Evolutionary conservation across 2,113 vertebrate species (phyloP), one percentile per base, ranked within the genome.

Genomic region (Acrocephalus arundinaceus): DNA sequence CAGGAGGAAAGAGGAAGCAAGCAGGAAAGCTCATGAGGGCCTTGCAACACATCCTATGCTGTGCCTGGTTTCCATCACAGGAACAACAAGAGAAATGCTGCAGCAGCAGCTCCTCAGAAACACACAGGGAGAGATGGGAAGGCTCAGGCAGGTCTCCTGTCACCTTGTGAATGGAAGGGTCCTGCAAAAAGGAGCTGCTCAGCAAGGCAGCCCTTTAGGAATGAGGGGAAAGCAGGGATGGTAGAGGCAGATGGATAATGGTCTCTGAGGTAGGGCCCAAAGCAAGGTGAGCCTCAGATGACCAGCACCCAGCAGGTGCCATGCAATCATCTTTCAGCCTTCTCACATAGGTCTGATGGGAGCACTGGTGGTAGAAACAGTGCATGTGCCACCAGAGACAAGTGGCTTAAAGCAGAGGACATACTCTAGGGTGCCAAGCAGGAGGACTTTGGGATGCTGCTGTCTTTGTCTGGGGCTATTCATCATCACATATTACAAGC

Each of bases 1-100:
- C 65, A 39, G 30, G 70, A 65, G 54, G 54, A 94, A 90, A 93
- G 79, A 95, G 86, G 92, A 96, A 97, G 86, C 71, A 91, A 90
- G 85, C 9, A 77, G 87, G 84, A 93, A 93, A 67, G 80, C 92
- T 94, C 90, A 91, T 0, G 31, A 90, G 57, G 65, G 35, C 85
- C 76, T 93, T 95, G 76, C 96, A 93, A 94, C 83, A 76, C 0
- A 9, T 83, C 31, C 83, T 71, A 20, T n/a, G 61, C 46, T 66
- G 22, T 11, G 27, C n/a, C 70, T 84, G 52, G 55, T 52, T 86
- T 93, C 73, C 54, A 78, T 33, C 62, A 51, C 21, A 89, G 52
- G 28, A 71, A 83, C 71, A n/a, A 35, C 35, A 58, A 79, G 75
- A 88, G 68, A 88, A 58, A 58, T 11, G 25, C 52, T 49, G 31